Evolutionary conservation across 2,888 invertebrate species (phyloP), one percentile per base, ranked within the genome.

Genomic region (Mythimna vitellina): DNA sequence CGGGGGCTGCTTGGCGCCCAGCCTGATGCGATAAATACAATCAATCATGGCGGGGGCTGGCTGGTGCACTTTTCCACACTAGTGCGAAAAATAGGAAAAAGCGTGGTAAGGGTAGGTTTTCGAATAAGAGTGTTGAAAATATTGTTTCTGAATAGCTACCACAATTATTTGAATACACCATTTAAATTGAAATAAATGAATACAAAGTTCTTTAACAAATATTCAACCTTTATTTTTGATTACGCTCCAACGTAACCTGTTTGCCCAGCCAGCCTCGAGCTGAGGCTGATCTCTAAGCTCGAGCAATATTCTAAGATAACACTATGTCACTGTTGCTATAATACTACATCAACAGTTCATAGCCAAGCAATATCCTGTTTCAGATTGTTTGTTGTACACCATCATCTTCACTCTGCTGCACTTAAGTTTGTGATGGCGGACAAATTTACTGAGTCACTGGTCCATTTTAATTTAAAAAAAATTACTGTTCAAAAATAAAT

Each of bases 361-460:
- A 77, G 72, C 82, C 73, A 64, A 78, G 87, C 83, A 89, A 89
- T 91, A 90, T 89, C 88, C 88, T 86, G 87, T 86, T 87, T 72
- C 78, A 83, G 83, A 82, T 86, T 89, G 87, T 89, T 88, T 90
- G 81, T 80, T 69, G 70, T 66, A 72, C 81, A 73, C 32, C 82
- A 89, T 86, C 86, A 80, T 87, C 78, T 80, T 80, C 79, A 83
- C 83, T 88, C 80, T 78, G 67, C 82, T 86, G 87, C 87, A 88
- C 87, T 88, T 81, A 77, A 83, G 85, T 73, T 71, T 89, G 81
- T 80, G 85, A 67, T 87, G 76, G 73, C 72, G 83, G 76, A 75
- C 86, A 85, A 56, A 74, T 60, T 70, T 57, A 84, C 70, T 61
- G 73, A 60, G 56, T 10, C 61, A 63, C 7, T 78, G 9, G 5